phyloP scores from a whole-genome alignment of 2,888 invertebrate genomes.

The Harpagoxenus sublaevis region DNA sequence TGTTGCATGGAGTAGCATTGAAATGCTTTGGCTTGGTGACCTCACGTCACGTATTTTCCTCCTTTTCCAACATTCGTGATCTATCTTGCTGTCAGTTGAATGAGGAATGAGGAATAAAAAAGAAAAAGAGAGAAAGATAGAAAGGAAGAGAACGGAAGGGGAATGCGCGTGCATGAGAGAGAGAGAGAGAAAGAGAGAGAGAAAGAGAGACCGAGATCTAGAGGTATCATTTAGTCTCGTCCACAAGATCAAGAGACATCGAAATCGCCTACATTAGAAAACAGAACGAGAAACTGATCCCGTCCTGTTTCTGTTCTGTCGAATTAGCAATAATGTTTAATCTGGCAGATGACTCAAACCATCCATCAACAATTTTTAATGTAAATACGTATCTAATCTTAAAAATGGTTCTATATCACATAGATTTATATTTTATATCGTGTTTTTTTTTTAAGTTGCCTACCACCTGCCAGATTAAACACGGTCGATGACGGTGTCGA shows the following conservation, averaged over 20 bases:
- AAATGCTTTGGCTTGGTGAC: slow-evolving; percentile 81
- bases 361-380: neutral
- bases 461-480: slow-evolving; percentile 26
- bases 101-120: slow-evolving; percentile 46
- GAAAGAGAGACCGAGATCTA: neutral
- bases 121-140: slow-evolving; percentile 68
- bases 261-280: slow-evolving; percentile 43
- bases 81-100: slow-evolving; percentile 49
- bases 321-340: slow-evolving; percentile 34
- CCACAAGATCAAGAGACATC: slow-evolving; percentile 65
- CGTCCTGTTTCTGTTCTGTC: neutral
- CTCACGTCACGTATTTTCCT: slow-evolving; percentile 78
- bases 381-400: slow-evolving; percentile 7
- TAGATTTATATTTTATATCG: neutral
- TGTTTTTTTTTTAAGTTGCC: neutral
- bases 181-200: slow-evolving; percentile 29
- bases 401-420: neutral
- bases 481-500: slow-evolving; percentile 51
- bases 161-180: slow-evolving; percentile 12
- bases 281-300: slow-evolving; percentile 27
- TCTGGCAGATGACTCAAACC: slow-evolving; percentile 19
- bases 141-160: slow-evolving; percentile 20
- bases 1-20: slow-evolving; percentile 71
- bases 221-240: slow-evolving; percentile 39
- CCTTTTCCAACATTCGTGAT: slow-evolving; percentile 52